phyloP scores from a whole-genome alignment of 2,797 vertebrate species.

The Lemur catta region DNA sequence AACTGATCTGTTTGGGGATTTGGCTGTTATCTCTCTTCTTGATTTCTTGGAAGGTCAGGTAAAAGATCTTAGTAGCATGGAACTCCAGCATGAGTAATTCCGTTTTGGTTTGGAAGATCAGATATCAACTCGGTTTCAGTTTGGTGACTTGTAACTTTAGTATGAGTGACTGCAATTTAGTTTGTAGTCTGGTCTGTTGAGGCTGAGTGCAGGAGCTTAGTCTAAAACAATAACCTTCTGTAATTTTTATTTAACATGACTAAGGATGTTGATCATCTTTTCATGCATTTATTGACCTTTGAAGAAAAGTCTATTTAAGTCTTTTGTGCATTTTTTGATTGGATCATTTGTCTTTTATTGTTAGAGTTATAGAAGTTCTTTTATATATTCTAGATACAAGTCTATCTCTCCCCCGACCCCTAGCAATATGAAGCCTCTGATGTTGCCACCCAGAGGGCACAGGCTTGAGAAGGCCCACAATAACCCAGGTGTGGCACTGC shows the following conservation, averaged over 20 bases:
- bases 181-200: neutral
- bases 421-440: neutral
- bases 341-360: neutral
- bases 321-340: neutral
- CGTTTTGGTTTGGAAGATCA: neutral
- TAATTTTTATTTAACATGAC: neutral
- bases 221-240: neutral
- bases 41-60: neutral
- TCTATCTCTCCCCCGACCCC: neutral
- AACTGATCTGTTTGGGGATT: neutral
- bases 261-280: neutral
- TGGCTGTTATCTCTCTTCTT: neutral
- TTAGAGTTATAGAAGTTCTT: neutral
- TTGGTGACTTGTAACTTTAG: neutral
- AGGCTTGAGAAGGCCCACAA: neutral
- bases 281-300: neutral
- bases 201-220: neutral
- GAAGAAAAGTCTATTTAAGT: neutral
- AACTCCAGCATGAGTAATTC: neutral
- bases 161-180: neutral
- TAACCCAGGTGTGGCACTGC: neutral
- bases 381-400: neutral
- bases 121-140: neutral
- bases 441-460: neutral
- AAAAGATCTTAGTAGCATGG: neutral